Percentiles rank a stretch among this genome's conserved stretches.
Conservation (phyloP, 1,140 invertebrate species). For the Achatina immaculata region DNA sequence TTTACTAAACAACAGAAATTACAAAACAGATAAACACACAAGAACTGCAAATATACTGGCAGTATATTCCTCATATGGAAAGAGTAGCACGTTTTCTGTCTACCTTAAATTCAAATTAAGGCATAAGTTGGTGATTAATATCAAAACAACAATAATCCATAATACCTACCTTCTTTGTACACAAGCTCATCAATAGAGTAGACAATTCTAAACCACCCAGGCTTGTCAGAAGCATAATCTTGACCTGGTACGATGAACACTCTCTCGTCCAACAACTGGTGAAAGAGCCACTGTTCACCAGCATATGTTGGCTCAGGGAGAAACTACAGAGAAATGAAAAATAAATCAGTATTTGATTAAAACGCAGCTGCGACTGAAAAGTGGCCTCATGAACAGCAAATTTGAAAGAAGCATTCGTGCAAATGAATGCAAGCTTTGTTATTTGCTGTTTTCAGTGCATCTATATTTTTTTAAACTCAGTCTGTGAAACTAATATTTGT, state of each 20-base stretch:
- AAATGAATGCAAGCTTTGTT: too few species aligned
- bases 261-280: background rate
- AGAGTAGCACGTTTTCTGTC: background rate
- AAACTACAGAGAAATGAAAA: background rate
- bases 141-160: background rate
- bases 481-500: too few species aligned
- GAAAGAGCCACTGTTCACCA: background rate
- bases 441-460: too few species aligned
- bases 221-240: background rate
- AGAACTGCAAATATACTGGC: background rate
- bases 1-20: background rate
- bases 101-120: too few species aligned
- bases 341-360: background rate
- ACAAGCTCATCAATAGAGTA: background rate
- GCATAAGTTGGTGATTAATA: too few species aligned
- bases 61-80: background rate
- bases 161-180: background rate
- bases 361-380: too few species aligned
- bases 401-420: too few species aligned
- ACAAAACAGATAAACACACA: background rate
- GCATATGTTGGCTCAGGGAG: background rate
- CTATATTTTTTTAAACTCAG: too few species aligned
- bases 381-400: too few species aligned
- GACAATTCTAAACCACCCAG: slow-evolving; percentile 7
- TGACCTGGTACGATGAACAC: background rate